A percentile compares a stretch with the other conserved stretches of the same genome.
Evolutionary conservation across 2,113 vertebrate species (phyloP).

Genomic region (Lonchura striata): DNA sequence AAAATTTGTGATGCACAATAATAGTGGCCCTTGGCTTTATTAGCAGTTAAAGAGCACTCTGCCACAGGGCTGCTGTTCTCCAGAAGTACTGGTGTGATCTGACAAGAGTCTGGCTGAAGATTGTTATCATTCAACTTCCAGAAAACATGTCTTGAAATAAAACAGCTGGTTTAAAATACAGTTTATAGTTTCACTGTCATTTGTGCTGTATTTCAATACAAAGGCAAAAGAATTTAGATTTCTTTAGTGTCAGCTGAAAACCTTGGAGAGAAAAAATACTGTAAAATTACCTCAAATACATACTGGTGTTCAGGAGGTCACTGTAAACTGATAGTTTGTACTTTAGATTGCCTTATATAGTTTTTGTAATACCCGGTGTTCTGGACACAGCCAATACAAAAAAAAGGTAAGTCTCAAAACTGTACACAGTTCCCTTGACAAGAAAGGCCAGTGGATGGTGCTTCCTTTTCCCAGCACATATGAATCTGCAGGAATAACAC

Average conservation of each 20-base stretch:
- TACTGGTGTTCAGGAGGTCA: not conserved
- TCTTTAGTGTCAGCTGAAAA: not conserved
- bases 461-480: not conserved
- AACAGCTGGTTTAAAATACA: not conserved
- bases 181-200: not conserved
- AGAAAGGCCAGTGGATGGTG: not conserved
- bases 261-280: not conserved
- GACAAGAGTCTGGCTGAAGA: not conserved
- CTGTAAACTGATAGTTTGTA: not conserved
- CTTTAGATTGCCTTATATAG: not conserved
- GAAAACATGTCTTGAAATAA: not conserved
- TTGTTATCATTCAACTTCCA: not conserved
- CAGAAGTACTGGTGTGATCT: not conserved
- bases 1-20: not conserved
- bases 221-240: not conserved
- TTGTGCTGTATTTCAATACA: not conserved
- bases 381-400: not conserved
- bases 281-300: not conserved
- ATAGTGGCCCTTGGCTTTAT: not conserved
- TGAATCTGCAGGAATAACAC: not conserved
- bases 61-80: not conserved
- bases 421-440: not conserved
- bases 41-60: not conserved
- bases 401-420: not conserved
- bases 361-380: not conserved